These are phyloP conservation scores for Fistularia tabacaria DNA, from an alignment of 2,797 vertebrate species.

Conservation along the genomic window DNA sequence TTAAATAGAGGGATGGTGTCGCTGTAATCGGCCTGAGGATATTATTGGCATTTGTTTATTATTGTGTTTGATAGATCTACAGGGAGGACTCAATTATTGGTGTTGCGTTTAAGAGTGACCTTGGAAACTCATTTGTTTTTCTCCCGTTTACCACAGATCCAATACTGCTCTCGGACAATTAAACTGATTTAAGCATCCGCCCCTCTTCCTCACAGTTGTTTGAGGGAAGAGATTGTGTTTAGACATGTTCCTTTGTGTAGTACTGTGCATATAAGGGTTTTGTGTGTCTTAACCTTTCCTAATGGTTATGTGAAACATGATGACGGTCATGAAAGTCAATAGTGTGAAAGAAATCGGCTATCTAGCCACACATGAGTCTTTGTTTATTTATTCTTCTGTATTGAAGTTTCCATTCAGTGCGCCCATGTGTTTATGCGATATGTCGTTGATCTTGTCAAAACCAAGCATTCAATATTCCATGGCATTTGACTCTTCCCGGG, in stretches of 20 bases:
- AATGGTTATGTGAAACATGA: too few relatives aligned
- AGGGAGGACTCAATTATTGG: conserved; percentile 71
- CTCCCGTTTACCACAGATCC: conserved; percentile 66
- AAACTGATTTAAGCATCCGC: conserved; percentile 38
- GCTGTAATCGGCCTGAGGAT: conserved; percentile 53
- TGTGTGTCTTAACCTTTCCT: too few relatives aligned
- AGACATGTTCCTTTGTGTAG: conserved; percentile 28
- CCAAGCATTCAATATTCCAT: conserved; percentile 45
- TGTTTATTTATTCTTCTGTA: too few relatives aligned
- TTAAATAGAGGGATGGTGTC: conserved; percentile 35
- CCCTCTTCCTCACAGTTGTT: conserved; percentile 3
- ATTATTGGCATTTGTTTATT: conserved; percentile 73
- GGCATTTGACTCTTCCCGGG: conserved; percentile 24
- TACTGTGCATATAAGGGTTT: neutral
- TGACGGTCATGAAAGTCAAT: too few relatives aligned
- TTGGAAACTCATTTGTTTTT: conserved; percentile 81
- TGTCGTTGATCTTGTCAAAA: conserved; percentile 34
- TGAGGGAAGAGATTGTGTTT: conserved; percentile 4
- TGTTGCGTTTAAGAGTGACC: conserved; percentile 71
- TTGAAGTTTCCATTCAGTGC: too few relatives aligned
- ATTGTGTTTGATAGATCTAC: conserved; percentile 73
- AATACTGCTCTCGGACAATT: conserved; percentile 53
- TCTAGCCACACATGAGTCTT: too few relatives aligned
- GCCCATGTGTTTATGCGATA: neutral
- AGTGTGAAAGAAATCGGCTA: too few relatives aligned